Percentiles rank a stretch among this genome's conserved stretches.
Conservation (phyloP, 1,140 invertebrate species). For the Acromyrmex heyeri region DNA sequence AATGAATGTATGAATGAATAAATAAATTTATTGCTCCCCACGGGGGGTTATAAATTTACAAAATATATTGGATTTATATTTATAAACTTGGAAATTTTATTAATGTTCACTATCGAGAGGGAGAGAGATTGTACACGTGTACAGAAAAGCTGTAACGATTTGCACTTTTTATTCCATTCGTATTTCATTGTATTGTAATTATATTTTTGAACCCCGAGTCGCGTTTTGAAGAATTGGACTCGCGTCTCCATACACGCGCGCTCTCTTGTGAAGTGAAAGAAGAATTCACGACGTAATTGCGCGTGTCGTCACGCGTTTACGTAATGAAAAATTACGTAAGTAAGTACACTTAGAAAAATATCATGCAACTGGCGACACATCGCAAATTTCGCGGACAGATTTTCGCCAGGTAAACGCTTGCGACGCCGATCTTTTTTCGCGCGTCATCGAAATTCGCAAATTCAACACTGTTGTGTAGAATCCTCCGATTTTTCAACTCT, state of each 20-base stretch:
- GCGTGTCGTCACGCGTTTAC: conserved; percentile 60
- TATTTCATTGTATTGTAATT: neutral
- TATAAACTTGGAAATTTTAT: neutral
- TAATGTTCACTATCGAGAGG: neutral
- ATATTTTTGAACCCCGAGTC: neutral
- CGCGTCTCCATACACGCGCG: too few species aligned
- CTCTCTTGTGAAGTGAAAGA: conserved; percentile 17
- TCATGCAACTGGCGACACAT: neutral
- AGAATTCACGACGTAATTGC: conserved; percentile 47
- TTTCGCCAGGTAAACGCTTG: neutral
- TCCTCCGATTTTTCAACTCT: neutral
- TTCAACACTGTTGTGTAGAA: neutral
- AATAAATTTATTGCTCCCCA: too few species aligned
- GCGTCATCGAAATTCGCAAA: neutral
- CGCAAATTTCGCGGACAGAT: conserved; percentile 8
- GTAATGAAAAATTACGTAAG: conserved; percentile 60
- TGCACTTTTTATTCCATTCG: neutral
- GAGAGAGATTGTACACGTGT: neutral
- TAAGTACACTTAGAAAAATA: conserved; percentile 49
- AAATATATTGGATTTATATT: neutral
- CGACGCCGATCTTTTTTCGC: conserved; percentile 5
- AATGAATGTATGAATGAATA: too few species aligned
- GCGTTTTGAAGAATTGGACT: neutral
- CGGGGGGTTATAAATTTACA: too few species aligned
- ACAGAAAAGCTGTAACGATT: neutral